Percentiles rank a stretch among this genome's conserved stretches.
phyloP scores from a whole-genome alignment of 92 coral and sea anemone genomes.

The Zoanthus gigantus region DNA sequence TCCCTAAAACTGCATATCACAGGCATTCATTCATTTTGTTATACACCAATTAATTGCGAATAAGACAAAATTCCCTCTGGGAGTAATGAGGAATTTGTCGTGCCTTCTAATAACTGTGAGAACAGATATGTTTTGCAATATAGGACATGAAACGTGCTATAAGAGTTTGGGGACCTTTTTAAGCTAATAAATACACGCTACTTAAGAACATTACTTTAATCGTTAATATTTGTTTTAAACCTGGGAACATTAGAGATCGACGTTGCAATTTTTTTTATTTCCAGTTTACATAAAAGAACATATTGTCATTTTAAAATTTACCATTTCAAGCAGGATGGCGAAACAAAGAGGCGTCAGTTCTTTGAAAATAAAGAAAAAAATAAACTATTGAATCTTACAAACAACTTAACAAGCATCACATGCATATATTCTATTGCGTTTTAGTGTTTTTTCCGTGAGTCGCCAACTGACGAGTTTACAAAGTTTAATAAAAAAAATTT shows the following conservation, averaged over 20 bases:
- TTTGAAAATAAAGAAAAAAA: not conserved
- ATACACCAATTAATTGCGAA: not conserved
- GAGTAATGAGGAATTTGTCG: not conserved
- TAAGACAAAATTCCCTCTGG: not conserved
- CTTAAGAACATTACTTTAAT: not conserved
- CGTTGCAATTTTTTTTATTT: slow-evolving; percentile 6
- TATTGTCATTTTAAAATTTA: not conserved
- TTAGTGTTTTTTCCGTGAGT: not conserved
- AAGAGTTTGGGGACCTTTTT: not conserved
- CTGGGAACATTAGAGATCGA: not conserved
- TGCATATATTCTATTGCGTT: not conserved
- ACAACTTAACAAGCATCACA: not conserved
- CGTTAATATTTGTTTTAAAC: slow-evolving; percentile 5
- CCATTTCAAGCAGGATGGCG: no score
- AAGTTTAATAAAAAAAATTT: slow-evolving; percentile 1
- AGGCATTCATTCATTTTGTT: not conserved
- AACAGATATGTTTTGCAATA: not conserved
- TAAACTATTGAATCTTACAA: not conserved
- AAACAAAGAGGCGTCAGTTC: not conserved
- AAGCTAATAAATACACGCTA: slow-evolving; percentile 6
- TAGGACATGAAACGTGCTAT: slow-evolving; percentile 12
- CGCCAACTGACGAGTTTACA: not conserved
- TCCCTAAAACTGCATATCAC: not conserved
- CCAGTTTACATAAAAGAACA: not conserved
- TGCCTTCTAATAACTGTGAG: not conserved